Conservation (phyloP, 1,140 invertebrate genomes). For the Anoplolepis gracilipes region DNA sequence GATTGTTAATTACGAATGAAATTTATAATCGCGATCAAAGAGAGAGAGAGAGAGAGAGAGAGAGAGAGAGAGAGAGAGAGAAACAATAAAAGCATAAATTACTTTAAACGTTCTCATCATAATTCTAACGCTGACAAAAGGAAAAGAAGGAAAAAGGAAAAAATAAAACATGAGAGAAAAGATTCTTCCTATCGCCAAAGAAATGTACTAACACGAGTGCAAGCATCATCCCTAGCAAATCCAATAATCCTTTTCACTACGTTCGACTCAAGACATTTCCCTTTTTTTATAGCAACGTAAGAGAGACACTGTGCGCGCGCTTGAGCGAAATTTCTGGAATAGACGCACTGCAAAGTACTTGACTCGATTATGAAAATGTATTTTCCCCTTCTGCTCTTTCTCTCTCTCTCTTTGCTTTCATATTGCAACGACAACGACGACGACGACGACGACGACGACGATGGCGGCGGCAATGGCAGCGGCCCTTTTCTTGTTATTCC, state of each 20-base stretch:
- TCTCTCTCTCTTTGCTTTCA: slow-evolving; percentile 46
- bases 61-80: not conserved
- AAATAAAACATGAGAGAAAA: slow-evolving; percentile 8
- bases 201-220: slow-evolving; percentile 40
- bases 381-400: slow-evolving; percentile 54
- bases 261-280: slow-evolving; percentile 38
- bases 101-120: slow-evolving; percentile 9
- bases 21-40: slow-evolving; percentile 34
- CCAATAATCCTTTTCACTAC: slow-evolving; percentile 60
- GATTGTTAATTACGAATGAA: slow-evolving; percentile 43
- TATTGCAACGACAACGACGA: not conserved
- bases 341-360: slow-evolving; percentile 71
- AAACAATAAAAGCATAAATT: slow-evolving; percentile 37
- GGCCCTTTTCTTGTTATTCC: slow-evolving; percentile 32
- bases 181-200: slow-evolving; percentile 30
- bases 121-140: slow-evolving; percentile 18
- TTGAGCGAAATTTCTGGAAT: slow-evolving; percentile 66
- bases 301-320: slow-evolving; percentile 4
- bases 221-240: slow-evolving; percentile 42
- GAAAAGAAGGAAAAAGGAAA: slow-evolving; percentile 20
- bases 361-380: slow-evolving; percentile 75
- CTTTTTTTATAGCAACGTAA: slow-evolving; percentile 15
- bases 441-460: not conserved
- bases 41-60: not conserved
- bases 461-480: not conserved